These are phyloP conservation scores for Acrocephalus kingi DNA, from an alignment of 2,113 vertebrate genomes.

Conservation along the genomic window DNA sequence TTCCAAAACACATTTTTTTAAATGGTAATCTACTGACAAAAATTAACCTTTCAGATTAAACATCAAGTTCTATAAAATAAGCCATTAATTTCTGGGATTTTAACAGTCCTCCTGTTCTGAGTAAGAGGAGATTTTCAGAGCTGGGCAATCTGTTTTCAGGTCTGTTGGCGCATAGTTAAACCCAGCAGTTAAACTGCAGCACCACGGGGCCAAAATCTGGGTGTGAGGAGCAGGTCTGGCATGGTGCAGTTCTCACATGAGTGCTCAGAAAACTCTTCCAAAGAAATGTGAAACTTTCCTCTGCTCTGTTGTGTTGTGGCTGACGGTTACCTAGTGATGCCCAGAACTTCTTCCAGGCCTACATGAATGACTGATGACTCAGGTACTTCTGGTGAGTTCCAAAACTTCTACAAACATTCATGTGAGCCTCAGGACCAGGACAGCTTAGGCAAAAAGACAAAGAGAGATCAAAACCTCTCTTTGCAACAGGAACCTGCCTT, in stretches of 20 bases:
- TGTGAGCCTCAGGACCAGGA: not conserved
- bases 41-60: conserved; percentile 35
- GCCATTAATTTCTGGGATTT: not conserved
- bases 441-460: not conserved
- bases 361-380: conserved; percentile 24
- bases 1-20: not conserved
- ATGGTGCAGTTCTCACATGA: not conserved
- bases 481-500: not conserved
- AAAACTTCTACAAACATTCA: conserved; percentile 20
- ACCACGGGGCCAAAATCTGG: conserved; percentile 5
- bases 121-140: conserved; percentile 14
- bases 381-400: conserved; percentile 12
- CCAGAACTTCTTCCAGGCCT: conserved; percentile 53
- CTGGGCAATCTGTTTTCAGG: not conserved
- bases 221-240: conserved; percentile 6
- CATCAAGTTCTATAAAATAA: conserved; percentile 19
- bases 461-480: not conserved
- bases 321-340: conserved; percentile 47
- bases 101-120: not conserved
- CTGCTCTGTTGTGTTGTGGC: conserved; percentile 41
- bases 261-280: not conserved
- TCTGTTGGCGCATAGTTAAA: not conserved
- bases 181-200: not conserved
- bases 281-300: conserved; percentile 28
- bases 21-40: not conserved